Base-by-base conservation (phyloP, 2,888 invertebrate genomes). In the Opisthograptis luteolata region DNA sequence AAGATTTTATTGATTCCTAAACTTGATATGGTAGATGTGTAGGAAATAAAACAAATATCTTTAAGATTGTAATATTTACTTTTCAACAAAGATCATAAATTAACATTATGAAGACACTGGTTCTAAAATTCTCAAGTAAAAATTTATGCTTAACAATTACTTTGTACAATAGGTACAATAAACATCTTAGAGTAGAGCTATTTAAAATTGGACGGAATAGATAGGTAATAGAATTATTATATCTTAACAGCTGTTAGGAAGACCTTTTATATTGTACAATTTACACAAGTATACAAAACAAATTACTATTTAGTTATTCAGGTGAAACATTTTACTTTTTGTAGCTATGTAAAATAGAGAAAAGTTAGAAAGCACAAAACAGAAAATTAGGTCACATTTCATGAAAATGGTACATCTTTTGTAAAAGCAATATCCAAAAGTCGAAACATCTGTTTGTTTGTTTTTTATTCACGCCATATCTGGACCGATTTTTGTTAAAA, bases 11-110 rank as follows among this genome's bases (percentile, higher is more conserved):
- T 49, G 9, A 46, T 34, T 10, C 17, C 20, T 32, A 31, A 12
- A 17, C 9, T 12, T 34, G 30, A 5, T 5, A 3, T 41, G n/a
- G n/a, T 27, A 27, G 14, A 36, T 14, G 27, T 30, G 12, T 35
- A 51, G 35, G 31, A 40, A 69, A 66, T 62, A 45, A 45, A 68
- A 70, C 60, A 41, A 60, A 50, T 17, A 40, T 32, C 4, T 40
- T 51, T 41, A 58, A 62, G 50, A 58, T 64, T 58, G 58, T 66
- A 75, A 66, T 72, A 64, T 81, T 79, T 81, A 81, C 69, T 82
- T 78, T 69, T 68, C 64, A 81, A 81, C 81, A 79, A 80, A 70
- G 65, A 69, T 72, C 66, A 79, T 77, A 80, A 80, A 76, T 79
- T 79, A 81, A 64, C 63, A 64, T 73, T 77, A 75, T 44, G 54